Base-by-base conservation (phyloP, 2,797 vertebrate species). In the Myotis findleyi region DNA sequence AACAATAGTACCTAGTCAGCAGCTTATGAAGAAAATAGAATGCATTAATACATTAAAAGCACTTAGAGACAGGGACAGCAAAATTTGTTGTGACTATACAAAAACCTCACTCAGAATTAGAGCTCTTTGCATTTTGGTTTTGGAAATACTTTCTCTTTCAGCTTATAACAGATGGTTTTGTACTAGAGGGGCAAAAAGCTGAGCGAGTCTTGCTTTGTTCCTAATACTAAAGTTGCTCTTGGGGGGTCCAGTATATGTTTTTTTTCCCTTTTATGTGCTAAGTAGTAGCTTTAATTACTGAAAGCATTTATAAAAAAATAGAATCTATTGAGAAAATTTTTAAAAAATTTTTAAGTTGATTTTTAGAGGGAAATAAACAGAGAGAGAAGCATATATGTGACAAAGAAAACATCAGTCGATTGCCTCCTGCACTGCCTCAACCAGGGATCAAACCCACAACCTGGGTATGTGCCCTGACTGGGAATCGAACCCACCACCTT, bases 81-180 rank as follows among this genome's bases (percentile, higher is more conserved):
- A 69, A 90, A 47, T 79, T 77, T 38, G 33, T 18, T 79, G 13
- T 83, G 30, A 87, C 83, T 68, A 23, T 36, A 38, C 38, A 90
- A 77, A 94, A 94, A 82, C 20, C 13, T 41, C 12, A 64, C 25
- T 64, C 27, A 62, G 12, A 53, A 25, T 76, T 57, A 95, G 69
- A 71, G 27, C 49, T 79, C 68, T 82, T 20, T 82, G 8, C 30
- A 44, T 85, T 79, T 88, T 87, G 20, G 3, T 79, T 57, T 88
- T 88, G 72, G 69, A 83, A 75, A 66, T 62, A 64, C 68, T 81
- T 81, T 71, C 51, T n/a, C 17, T 93, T 83, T 82, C 18, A 41
- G 44, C 49, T 86, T 81, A 59, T 53, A 62, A 73, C 5, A n/a
- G 21, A 21, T n/a, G 11, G 14, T 59, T 89, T 93, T 71, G 14